phyloP scores from a whole-genome alignment of 2,113 vertebrate species.

The Garra rufa region DNA sequence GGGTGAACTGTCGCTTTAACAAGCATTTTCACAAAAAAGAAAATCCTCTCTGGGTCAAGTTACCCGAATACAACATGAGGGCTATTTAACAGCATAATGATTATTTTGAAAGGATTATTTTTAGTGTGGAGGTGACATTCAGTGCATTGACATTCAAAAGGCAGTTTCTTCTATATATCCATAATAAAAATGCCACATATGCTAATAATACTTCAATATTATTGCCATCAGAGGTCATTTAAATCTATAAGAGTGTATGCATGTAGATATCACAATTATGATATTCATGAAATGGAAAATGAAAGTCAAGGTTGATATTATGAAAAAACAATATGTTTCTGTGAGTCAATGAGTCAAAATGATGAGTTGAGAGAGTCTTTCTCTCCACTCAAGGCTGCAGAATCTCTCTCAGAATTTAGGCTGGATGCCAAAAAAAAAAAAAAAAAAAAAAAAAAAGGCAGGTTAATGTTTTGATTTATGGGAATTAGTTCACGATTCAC shows the following conservation, averaged over 20 bases:
- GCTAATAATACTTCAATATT: constrained; percentile 51
- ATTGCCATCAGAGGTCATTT: constrained; percentile 54
- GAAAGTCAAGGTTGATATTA: constrained; percentile 57
- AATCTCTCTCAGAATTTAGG: constrained; percentile 7
- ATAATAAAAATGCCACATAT: constrained; percentile 47
- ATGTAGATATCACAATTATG: constrained; percentile 50
- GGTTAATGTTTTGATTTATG: background rate
- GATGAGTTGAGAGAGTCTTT: background rate
- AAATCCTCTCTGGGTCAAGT: no score
- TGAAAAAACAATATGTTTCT: constrained; percentile 31
- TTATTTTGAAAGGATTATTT: background rate
- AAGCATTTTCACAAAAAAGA: no score
- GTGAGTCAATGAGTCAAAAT: constrained; percentile 36
- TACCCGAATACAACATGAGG: background rate
- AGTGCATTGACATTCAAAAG: constrained; percentile 20
- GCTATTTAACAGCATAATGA: background rate
- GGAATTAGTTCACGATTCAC: background rate
- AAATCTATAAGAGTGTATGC: constrained; percentile 35
- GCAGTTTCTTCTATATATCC: background rate
- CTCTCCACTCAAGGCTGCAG: constrained; percentile 31
- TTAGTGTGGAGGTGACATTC: constrained; percentile 31
- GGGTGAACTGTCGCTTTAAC: no score
- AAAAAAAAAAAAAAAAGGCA: no score
- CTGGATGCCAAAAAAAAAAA: background rate
- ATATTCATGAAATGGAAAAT: constrained; percentile 56